These are phyloP conservation scores for Scomberomorus guttatus DNA, from an alignment of 2,797 vertebrate genomes.

Conservation along the genomic window DNA sequence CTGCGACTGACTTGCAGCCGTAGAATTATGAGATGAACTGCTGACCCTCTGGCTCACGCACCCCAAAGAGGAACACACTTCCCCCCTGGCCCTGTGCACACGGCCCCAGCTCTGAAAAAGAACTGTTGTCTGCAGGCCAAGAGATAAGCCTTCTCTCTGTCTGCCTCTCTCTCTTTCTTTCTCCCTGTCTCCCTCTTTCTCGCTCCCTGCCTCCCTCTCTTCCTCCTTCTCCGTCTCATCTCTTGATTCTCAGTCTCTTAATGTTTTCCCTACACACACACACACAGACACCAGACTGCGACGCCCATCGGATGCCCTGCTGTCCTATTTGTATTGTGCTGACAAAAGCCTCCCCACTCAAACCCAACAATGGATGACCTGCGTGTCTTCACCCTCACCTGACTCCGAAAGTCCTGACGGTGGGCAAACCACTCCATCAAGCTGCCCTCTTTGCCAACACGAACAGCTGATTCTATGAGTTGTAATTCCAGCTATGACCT, in stretches of 20 bases:
- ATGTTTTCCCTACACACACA: constrained; percentile 26
- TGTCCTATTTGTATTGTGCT: constrained; percentile 75
- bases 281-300: constrained; percentile 16
- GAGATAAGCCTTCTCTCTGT: constrained; percentile 72
- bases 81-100: constrained; percentile 37
- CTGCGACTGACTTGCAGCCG: constrained; percentile 62
- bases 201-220: constrained; percentile 2
- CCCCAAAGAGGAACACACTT: constrained; percentile 51
- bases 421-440: constrained; percentile 73
- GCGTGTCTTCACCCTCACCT: constrained; percentile 71
- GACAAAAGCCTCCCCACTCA: constrained; percentile 64
- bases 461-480: constrained; percentile 77
- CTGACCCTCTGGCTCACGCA: constrained; percentile 69
- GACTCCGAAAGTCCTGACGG: constrained; percentile 76
- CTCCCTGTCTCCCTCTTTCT: constrained; percentile 25
- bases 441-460: constrained; percentile 66
- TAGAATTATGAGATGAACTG: constrained; percentile 72
- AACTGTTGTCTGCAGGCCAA: constrained; percentile 76
- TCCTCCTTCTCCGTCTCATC: constrained; percentile 28
- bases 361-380: constrained; percentile 70
- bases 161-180: constrained; percentile 40
- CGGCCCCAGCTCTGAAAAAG: constrained; percentile 63
- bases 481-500: constrained; percentile 72
- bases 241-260: constrained; percentile 38
- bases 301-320: constrained; percentile 32